Evolutionary conservation across 2,797 vertebrate genomes (phyloP).

Genomic region (Lepus oiostolus): DNA sequence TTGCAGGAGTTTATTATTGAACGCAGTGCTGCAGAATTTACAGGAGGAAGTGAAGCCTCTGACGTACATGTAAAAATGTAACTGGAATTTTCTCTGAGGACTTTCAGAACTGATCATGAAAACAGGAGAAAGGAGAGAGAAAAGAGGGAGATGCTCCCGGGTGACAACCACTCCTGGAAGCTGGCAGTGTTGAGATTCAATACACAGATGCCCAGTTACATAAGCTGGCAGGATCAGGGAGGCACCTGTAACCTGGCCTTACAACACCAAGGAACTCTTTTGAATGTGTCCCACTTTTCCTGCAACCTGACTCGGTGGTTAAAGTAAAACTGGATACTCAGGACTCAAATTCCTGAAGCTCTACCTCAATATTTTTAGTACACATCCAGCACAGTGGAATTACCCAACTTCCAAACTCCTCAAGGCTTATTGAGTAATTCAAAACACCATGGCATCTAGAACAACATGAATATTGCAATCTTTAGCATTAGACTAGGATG

Average conservation of each 20-base stretch:
- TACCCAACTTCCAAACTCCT: background rate
- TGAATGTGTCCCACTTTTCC: constrained; percentile 72
- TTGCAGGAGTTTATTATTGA: background rate
- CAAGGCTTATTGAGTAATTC: background rate
- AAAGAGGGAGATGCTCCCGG: background rate
- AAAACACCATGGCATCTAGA: background rate
- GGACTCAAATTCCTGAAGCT: constrained; percentile 42
- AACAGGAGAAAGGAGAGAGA: background rate
- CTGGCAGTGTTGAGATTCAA: background rate
- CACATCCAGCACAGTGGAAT: background rate
- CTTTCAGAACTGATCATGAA: background rate
- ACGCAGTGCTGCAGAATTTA: background rate
- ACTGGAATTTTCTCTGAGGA: constrained; percentile 20
- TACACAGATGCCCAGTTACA: background rate
- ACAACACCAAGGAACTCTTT: constrained; percentile 3
- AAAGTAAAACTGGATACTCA: constrained; percentile 59
- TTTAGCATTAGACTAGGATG: background rate
- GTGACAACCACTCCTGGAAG: background rate
- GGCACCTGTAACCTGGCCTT: background rate
- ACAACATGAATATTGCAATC: background rate
- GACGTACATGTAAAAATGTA: background rate
- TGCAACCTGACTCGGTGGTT: constrained; percentile 69
- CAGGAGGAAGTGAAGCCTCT: background rate
- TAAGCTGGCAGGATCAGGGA: background rate
- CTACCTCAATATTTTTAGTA: background rate